Base-by-base conservation (phyloP, 2,113 vertebrate species). In the Caloenas nicobarica region DNA sequence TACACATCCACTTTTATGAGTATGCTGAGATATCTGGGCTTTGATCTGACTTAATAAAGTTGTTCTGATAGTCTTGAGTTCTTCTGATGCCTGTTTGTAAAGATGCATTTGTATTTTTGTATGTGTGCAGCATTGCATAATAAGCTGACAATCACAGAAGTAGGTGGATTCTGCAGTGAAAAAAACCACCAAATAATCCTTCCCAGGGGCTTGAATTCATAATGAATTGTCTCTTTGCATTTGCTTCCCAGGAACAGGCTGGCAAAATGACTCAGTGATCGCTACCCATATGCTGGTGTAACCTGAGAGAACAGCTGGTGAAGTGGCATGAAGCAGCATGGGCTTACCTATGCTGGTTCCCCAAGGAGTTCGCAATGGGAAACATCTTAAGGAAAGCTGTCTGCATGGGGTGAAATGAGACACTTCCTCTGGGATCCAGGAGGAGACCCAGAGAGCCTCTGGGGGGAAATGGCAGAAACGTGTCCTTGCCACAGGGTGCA, bases 31-130 rank as follows among this genome's bases (percentile, higher is more conserved):
- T 58, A 92, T 26, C 29, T 54, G 65, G 29, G 34, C 73, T 94
- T 95, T 96, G 77, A 89, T 95, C 87, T 80, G 36, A 79, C 31
- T 91, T 92, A 84, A 95, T 89, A 89, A 96, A 92, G 56, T 84
- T 86, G 13, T 88, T 92, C 89, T 95, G 65, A 71, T 86, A 64
- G 56, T 51, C 64, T 68, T 51, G 33, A 81, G 38, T 88, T 95
- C 48, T 88, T 95, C 68, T 90, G 56, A 94, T 95, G 61, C 69
- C 61, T 78, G 12, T 64, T 36, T 57, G n/a, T 78, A 71, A 84
- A 78, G 44, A 68, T 69, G 31, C n/a, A 82, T 92, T 94, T 81
- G 24, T 83, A 57, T 61, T 86, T 96, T 92, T 64, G 25, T 94
- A 77, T 53, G 44, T 72, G 23, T 53, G 23, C 53, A 81, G 28